Base-by-base conservation (phyloP, 2,113 vertebrate genomes). In the Arothron firmamentum region DNA sequence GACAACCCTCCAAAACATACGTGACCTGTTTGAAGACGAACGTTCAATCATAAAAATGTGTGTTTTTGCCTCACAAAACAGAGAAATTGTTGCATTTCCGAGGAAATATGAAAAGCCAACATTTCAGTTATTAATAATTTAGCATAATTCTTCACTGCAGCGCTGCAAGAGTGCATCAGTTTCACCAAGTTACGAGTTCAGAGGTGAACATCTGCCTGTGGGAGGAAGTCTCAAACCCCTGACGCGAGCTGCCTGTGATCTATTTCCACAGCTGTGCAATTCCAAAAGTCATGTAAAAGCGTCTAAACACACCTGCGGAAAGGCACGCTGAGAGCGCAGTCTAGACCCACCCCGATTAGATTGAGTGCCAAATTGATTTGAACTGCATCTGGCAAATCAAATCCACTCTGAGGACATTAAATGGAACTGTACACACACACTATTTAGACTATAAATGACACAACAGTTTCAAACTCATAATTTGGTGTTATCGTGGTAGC, bases 291-390 rank as follows among this genome's bases (percentile, higher is more conserved):
- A 78, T 67, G 55, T 52, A 74, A 80, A 79, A 38, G 19, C 55
- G 62, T 80, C 62, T 66, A 88, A 90, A 87, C 81, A 88, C 86
- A 87, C 85, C 85, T 85, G 80, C 77, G 75, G 70, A 79, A 80
- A 75, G 65, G 69, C 86, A 84, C 82, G 73, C 87, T 85, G 85
- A 74, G 80, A 82, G 62, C 57, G 21, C 16, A 70, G 70, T 52
- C 47, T 23, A 5, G 53, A 59, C 28, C 61, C 46, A 16, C 75
- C 57, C 71, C 58, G 31, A 65, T 38, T 71, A 59, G 82, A 68
- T 59, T 2, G 19, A 63, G 79, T 75, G 34, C 34, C 34, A 38
- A 38, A 38, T 38, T 38, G 59, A 72, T 65, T 31, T 42, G 56
- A 56, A 49, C 21, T 19, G 34, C 52, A 56, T 78, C 56, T 73